Base-by-base conservation (phyloP, 2,888 invertebrate species). In the Himalopsyche tibetana region DNA sequence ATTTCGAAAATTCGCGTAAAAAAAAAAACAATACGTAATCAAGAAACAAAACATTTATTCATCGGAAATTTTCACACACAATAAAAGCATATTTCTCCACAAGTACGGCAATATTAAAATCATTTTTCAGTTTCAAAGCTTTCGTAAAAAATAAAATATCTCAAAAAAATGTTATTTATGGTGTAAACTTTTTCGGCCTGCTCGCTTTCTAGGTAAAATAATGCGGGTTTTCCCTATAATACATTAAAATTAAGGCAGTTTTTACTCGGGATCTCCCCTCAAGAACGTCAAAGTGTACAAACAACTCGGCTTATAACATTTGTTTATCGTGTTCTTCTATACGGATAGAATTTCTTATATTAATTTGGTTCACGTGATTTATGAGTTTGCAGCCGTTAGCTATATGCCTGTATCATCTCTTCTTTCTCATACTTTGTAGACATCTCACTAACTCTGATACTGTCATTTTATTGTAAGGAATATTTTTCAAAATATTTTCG, bases 321-420 rank as follows among this genome's bases (percentile, higher is more conserved):
- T 88, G 88, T 88, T 85, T 88, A 84, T 84, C 84, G 86, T 84
- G 81, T 83, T 86, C 84, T 84, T 82, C 84, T 87, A 79, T 55
- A 51, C 82, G 80, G 86, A 87, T 80, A 86, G 81, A 83, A 86
- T 82, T 84, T 85, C 84, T 85, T 88, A 84, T 87, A 86, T 88
- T 88, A 88, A 88, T 88, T 88, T 86, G 84, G 82, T 80, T 38
- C 36, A 55, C 69, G 82, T 86, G 88, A 88, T 88, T 88, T 88
- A 88, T 63, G 63, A 63, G 63, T 63, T n/a, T 9, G 63, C 63
- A 63, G 63, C 63, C 63, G 63, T 63, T 63, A 63, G 63, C 63
- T 63, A 63, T 63, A 63, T 15, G 63, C 63, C 28, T 63, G 63
- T 63, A 63, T 63, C 63, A 63, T 63, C 63, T 63, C 19, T 19